These are phyloP conservation scores for Caenorhabditis sulstoni DNA, from an alignment of 2,888 invertebrate species.

Conservation along the genomic window DNA sequence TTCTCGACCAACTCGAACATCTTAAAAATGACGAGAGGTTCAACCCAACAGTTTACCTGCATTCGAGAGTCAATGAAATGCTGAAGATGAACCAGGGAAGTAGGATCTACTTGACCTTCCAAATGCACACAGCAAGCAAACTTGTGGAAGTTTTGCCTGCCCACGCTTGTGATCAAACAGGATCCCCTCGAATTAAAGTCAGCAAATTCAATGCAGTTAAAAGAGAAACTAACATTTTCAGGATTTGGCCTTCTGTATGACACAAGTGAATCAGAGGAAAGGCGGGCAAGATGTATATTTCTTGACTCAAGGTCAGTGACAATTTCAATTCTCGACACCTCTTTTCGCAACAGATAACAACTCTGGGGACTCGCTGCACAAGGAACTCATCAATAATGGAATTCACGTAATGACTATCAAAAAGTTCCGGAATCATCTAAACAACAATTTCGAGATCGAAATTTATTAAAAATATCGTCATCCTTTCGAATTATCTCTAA, in stretches of 20 bases:
- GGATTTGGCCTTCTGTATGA: background rate
- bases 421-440: too few relatives aligned
- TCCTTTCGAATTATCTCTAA: too few relatives aligned
- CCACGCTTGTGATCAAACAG: constrained; percentile 8
- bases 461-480: too few relatives aligned
- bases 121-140: too few relatives aligned
- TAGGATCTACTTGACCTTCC: too few relatives aligned
- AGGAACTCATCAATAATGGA: too few relatives aligned
- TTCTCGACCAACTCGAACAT: background rate
- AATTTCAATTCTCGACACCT: too few relatives aligned
- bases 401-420: too few relatives aligned
- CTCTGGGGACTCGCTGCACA: too few relatives aligned
- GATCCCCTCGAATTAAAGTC: background rate
- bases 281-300: constrained; percentile 1
- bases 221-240: background rate
- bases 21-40: background rate
- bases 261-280: background rate
- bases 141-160: constrained; percentile 2
- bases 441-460: too few relatives aligned
- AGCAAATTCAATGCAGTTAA: background rate
- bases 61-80: background rate
- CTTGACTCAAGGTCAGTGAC: constrained; percentile 14
- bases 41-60: constrained; percentile 3
- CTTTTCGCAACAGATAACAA: too few relatives aligned
- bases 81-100: background rate